These are phyloP conservation scores for Smutsia temminckii DNA, from an alignment of 2,797 vertebrate species.

Conservation along the genomic window DNA sequence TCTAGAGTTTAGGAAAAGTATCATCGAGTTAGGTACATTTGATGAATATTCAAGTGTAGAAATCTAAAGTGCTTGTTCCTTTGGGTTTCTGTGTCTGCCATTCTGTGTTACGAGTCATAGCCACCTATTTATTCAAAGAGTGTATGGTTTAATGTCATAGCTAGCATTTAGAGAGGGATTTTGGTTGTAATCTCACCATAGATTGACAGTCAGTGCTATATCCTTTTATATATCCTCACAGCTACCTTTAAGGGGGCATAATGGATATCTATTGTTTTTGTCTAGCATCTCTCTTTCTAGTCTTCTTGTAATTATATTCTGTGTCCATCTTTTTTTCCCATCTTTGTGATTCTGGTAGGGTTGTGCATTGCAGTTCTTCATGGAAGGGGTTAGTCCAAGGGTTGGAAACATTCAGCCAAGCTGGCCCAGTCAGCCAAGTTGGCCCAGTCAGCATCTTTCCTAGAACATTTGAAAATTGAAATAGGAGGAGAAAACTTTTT, in stretches of 20 bases:
- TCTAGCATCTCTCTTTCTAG: not conserved
- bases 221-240: not conserved
- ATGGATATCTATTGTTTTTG: not conserved
- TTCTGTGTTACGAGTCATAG: not conserved
- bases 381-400: not conserved
- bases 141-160: not conserved
- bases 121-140: not conserved
- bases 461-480: constrained; percentile 44
- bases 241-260: not conserved
- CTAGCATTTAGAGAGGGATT: not conserved
- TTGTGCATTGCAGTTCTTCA: not conserved
- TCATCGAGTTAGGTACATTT: not conserved
- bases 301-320: not conserved
- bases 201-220: not conserved
- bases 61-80: not conserved
- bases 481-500: constrained; percentile 8
- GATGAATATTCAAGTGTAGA: not conserved
- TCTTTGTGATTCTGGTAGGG: not conserved
- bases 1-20: not conserved
- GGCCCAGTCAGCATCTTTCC: not conserved
- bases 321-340: not conserved
- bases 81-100: not conserved
- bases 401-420: not conserved
- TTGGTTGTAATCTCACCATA: not conserved
- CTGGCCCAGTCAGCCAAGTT: not conserved